phyloP scores from a whole-genome alignment of 92 coral and sea anemone genomes.

The Epizoanthus scotinus region DNA sequence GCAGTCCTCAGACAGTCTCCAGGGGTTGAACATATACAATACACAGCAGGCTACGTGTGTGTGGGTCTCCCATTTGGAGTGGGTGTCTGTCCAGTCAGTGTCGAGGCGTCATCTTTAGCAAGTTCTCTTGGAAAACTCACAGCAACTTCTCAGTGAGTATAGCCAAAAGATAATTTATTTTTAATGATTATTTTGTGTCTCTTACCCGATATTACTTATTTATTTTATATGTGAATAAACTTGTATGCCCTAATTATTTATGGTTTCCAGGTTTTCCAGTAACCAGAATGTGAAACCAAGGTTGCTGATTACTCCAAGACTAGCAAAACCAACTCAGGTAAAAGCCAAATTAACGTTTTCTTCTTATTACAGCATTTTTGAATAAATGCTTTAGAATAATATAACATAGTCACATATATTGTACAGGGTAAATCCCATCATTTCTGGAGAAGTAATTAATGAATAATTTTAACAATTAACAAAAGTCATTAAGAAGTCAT shows the following conservation, averaged over 20 bases:
- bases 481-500: too few species aligned
- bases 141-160: conserved; percentile 26
- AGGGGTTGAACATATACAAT: conserved; percentile 56
- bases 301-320: conserved; percentile 57
- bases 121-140: conserved; percentile 71
- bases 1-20: conserved; percentile 29
- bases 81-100: conserved; percentile 69
- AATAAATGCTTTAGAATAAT: too few species aligned
- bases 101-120: conserved; percentile 71
- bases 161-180: not conserved
- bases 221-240: too few species aligned
- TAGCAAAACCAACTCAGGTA: conserved; percentile 67
- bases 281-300: conserved; percentile 45
- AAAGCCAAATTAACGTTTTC: not conserved
- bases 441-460: too few species aligned
- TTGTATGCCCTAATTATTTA: not conserved
- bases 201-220: too few species aligned
- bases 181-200: too few species aligned
- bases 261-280: conserved; percentile 42
- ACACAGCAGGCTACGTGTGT: conserved; percentile 74
- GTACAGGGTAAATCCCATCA: too few species aligned
- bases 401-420: too few species aligned
- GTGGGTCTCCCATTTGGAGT: conserved; percentile 66
- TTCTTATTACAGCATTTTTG: not conserved
- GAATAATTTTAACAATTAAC: too few species aligned